These are phyloP conservation scores for Frieseomelitta varia DNA, from an alignment of 1,140 invertebrate species.

Conservation along the genomic window DNA sequence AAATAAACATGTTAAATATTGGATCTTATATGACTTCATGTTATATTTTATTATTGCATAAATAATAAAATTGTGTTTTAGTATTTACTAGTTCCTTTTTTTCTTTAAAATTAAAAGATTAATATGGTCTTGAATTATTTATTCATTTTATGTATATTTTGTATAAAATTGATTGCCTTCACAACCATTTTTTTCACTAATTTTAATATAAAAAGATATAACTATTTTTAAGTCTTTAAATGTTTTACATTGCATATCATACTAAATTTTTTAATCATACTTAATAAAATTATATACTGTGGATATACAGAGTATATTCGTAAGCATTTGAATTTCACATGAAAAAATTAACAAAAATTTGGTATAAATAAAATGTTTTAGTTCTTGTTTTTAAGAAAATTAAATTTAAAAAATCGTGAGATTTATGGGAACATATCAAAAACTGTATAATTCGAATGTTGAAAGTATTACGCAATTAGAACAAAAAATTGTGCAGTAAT, in stretches of 20 bases:
- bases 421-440: too few species aligned
- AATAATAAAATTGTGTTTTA: background rate
- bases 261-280: background rate
- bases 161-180: background rate
- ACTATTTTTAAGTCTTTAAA: background rate
- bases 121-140: background rate
- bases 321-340: too few species aligned
- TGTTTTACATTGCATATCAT: slow-evolving; percentile 26
- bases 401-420: too few species aligned
- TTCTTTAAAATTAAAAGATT: background rate
- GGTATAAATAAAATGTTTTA: too few species aligned
- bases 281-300: too few species aligned
- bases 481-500: too few species aligned
- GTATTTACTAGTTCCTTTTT: background rate
- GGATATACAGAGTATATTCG: background rate
- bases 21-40: background rate
- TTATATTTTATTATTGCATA: background rate
- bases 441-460: too few species aligned
- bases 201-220: slow-evolving; percentile 1
- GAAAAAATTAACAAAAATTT: too few species aligned
- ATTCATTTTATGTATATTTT: background rate
- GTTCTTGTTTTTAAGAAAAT: too few species aligned
- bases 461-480: too few species aligned
- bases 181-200: background rate
- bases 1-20: background rate